Evolutionary conservation across 2,888 invertebrate species (phyloP), one percentile per base, ranked within the genome.

Genomic region (Orthosia gothica): DNA sequence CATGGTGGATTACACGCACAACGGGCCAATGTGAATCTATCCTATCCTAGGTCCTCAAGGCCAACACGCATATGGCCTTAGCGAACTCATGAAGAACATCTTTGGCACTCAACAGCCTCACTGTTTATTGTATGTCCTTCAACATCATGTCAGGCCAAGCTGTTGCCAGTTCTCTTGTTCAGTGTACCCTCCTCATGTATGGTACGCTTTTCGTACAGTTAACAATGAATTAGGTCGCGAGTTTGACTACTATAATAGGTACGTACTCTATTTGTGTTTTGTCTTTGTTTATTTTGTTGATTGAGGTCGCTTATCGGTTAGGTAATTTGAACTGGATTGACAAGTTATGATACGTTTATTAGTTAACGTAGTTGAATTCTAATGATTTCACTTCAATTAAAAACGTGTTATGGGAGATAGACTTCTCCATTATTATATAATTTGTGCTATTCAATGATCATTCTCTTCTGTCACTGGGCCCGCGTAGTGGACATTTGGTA

Each of bases 301-400:
- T 65, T 68, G 73, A 63, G 83, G 70, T 65, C 71, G 67, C 71
- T 68, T 75, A 84, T 84, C 76, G 68, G 55, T 76, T 75, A 76
- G 45, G 67, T 81, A 81, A 84, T 81, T 75, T 75, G 64, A 58
- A 81, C 50, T 75, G 40, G 52, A 57, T 81, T 58, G 58, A 58
- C 58, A 54, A 61, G 57, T 49, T 67, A 70, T 57, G 26, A 64
- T 74, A 49, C 26, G 49, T 68, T 83, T 54, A 81, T 84, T 81
- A 52, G 54, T 58, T 59, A 58, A 57, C 49, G 15, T 40, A 52
- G 4, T n/a, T 49, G 7, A 13, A 20, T 4, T 45, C 20, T 58
- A 9, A 40, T 40, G 20, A 9, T 7, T 20, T n/a, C 61, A 20
- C 45, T 45, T 61, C 4, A 62, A 61, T 15, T 61, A 15, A 20